Conservation (phyloP, 2,797 vertebrate genomes). For the Aeoliscus strigatus region DNA sequence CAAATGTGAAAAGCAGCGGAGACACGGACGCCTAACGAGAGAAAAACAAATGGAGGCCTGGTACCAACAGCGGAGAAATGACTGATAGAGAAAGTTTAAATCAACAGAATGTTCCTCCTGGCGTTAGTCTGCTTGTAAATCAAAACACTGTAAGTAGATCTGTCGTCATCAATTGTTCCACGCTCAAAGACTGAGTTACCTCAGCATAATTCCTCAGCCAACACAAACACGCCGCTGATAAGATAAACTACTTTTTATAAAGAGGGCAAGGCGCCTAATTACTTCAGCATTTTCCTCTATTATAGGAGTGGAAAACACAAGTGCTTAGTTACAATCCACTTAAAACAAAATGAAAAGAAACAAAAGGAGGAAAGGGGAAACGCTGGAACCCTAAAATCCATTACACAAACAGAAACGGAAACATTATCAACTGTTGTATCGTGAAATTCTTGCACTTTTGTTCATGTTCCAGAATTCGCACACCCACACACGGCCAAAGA, state of each 20-base stretch:
- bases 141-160: slow-evolving; percentile 42
- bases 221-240: slow-evolving; percentile 35
- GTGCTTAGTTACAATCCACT: not conserved
- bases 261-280: slow-evolving; percentile 14
- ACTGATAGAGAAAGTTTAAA: slow-evolving; percentile 66
- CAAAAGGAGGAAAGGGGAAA: not conserved
- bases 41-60: slow-evolving; percentile 42
- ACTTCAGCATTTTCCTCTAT: slow-evolving; percentile 24
- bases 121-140: slow-evolving; percentile 45
- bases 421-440: too few relatives aligned
- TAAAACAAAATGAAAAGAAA: slow-evolving; percentile 7
- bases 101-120: slow-evolving; percentile 58
- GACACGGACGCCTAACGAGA: slow-evolving; percentile 3
- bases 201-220: slow-evolving; percentile 27
- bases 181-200: slow-evolving; percentile 15
- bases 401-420: too few relatives aligned
- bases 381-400: slow-evolving; percentile 8
- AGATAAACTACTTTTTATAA: slow-evolving; percentile 26
- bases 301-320: slow-evolving; percentile 11
- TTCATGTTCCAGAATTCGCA: too few relatives aligned
- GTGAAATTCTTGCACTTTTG: too few relatives aligned
- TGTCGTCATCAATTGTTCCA: slow-evolving; percentile 54
- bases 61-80: slow-evolving; percentile 42
- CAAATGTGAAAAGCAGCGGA: not conserved
- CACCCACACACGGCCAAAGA: too few relatives aligned